These are phyloP conservation scores for Perca fluviatilis DNA, from an alignment of 2,113 vertebrate species.

Conservation along the genomic window DNA sequence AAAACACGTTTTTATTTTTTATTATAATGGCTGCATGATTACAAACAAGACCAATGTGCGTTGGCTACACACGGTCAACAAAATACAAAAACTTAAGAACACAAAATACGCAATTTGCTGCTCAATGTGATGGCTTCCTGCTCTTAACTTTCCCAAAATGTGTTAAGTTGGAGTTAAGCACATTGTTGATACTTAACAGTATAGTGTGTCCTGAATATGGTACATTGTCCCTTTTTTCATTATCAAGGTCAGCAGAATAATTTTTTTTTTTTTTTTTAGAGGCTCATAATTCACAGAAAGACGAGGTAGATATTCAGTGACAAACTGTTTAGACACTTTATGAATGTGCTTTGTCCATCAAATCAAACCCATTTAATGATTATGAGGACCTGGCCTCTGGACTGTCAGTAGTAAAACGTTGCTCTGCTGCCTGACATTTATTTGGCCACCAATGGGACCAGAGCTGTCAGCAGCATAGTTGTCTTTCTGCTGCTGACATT, in stretches of 20 bases:
- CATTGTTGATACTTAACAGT: not conserved
- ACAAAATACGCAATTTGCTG: no score
- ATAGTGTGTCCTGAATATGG: not conserved
- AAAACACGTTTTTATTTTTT: no score
- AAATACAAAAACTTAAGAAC: no score
- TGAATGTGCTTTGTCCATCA: not conserved
- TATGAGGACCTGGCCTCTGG: not conserved
- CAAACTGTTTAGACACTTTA: not conserved
- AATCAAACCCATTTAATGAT: not conserved
- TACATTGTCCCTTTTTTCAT: not conserved
- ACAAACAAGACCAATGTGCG: no score
- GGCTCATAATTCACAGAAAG: not conserved
- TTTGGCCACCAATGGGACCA: not conserved
- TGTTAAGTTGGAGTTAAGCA: not conserved
- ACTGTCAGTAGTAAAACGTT: not conserved
- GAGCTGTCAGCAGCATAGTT: not conserved
- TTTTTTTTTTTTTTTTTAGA: no score
- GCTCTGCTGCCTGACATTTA: conserved; percentile 21
- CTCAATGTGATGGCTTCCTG: no score
- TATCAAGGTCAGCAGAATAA: no score
- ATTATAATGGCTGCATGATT: no score
- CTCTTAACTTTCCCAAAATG: no score
- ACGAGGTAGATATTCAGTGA: not conserved
- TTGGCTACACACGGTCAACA: no score
- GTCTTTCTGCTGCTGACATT: conserved; percentile 22